A percentile compares a stretch with the other conserved stretches of the same genome.
These are phyloP conservation scores for Berghia stephanieae DNA, from an alignment of 1,140 invertebrate species.

Conservation along the genomic window DNA sequence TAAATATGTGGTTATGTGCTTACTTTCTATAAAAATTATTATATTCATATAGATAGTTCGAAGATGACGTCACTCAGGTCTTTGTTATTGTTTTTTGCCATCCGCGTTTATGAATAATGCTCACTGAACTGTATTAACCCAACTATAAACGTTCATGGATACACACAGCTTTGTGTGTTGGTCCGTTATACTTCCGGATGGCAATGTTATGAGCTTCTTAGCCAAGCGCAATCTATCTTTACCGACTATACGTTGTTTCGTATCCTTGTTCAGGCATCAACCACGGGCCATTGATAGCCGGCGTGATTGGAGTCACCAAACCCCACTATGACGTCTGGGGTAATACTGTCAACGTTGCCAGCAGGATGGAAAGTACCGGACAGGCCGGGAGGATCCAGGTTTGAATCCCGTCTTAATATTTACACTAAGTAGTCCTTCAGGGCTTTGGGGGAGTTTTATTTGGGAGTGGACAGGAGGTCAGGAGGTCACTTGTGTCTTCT, in stretches of 20 bases:
- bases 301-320: constrained; percentile 87
- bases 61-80: too few species aligned
- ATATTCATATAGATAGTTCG: too few species aligned
- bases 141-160: not conserved
- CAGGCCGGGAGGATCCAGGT: constrained; percentile 92
- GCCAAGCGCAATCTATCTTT: not conserved
- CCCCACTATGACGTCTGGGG: constrained; percentile 73
- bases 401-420: not conserved
- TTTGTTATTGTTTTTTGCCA: not conserved
- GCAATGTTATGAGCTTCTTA: not conserved
- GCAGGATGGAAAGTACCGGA: constrained; percentile 94
- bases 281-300: constrained; percentile 82
- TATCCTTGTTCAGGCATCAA: constrained; percentile 46
- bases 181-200: not conserved
- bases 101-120: not conserved
- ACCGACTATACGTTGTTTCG: not conserved
- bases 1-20: too few species aligned
- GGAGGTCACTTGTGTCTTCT: too few species aligned
- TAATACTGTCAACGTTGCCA: constrained; percentile 93
- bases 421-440: too few species aligned
- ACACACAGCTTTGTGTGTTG: not conserved
- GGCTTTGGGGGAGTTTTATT: not conserved
- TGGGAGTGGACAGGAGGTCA: not conserved
- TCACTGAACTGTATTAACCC: not conserved
- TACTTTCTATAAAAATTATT: too few species aligned